Conservation (phyloP, 2,888 invertebrate species). For the Prosopocoilus inquinatus region DNA sequence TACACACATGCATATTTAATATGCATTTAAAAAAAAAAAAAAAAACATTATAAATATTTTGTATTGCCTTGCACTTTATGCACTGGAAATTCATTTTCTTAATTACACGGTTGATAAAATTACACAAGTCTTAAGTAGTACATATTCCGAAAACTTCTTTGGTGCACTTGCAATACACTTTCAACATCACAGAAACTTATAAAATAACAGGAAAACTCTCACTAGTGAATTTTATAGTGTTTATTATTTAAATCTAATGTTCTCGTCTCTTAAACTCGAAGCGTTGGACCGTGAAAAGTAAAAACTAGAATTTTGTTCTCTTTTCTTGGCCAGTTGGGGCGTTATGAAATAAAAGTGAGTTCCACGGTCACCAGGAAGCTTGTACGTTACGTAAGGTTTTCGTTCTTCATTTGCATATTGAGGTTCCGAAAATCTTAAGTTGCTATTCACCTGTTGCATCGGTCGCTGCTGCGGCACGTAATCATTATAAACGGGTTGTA, state of each 20-base stretch:
- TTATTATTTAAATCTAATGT: background rate
- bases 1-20: too few relatives aligned
- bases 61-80: too few relatives aligned
- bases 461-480: conserved; percentile 21
- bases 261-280: conserved; percentile 1
- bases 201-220: too few relatives aligned
- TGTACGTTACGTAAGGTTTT: conserved; percentile 71
- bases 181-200: conserved; percentile 2
- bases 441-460: conserved; percentile 22
- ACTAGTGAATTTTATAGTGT: too few relatives aligned
- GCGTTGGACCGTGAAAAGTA: conserved; percentile 9
- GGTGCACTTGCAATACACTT: conserved; percentile 12
- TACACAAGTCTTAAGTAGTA: too few relatives aligned
- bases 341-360: conserved; percentile 78
- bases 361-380: conserved; percentile 71
- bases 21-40: too few relatives aligned
- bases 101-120: too few relatives aligned
- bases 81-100: too few relatives aligned
- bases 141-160: conserved; percentile 9
- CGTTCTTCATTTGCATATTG: conserved; percentile 42
- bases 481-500: conserved; percentile 21
- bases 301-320: conserved; percentile 42
- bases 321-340: conserved; percentile 58
- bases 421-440: conserved; percentile 24
- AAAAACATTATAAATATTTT: too few relatives aligned